Evolutionary conservation across 2,113 vertebrate species (phyloP), one percentile per base, ranked within the genome.

Genomic region (Illadopsis cleaveri): DNA sequence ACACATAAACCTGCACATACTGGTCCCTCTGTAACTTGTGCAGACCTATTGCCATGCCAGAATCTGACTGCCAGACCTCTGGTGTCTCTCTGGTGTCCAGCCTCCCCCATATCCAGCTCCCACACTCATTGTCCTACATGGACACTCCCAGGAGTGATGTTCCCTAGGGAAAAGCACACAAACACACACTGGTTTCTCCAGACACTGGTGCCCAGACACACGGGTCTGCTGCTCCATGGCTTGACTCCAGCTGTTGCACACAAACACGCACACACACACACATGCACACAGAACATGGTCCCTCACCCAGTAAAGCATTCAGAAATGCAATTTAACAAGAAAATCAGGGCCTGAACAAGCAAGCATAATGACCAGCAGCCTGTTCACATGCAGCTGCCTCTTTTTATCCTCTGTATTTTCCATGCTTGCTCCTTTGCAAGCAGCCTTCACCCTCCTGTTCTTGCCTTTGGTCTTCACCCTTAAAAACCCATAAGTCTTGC

Each of bases 171-270:
- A 66, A 51, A 37, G 24, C 68, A 47, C 15, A 51, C 6, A 37
- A 15, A 65, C n/a, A 58, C 24, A 12, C 21, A 5, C 15, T 16
- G 44, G 7, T 16, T 58, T 58, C 19, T 62, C 25, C 54, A 47
- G 45, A 23, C 69, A 12, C 48, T 60, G 64, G 15, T 25, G 62
- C 23, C 15, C 50, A 53, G 19, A 45, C 15, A 45, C 20, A 5
- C 0, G 2, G 23, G 7, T 1, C 17, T 5, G 81, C n/a, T 73
- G 45, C 65, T 30, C 27, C 27, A 12, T 9, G 19, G 40, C 12
- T 50, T 25, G 16, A 15, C 28, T 48, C 21, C 31, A 38, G 37
- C 40, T 84, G 65, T n/a, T 82, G 37, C n/a, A 21, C 3, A 1
- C 6, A 9, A 19, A n/a, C 33, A n/a, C 18, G 5, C 31, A 44